Base-by-base conservation (phyloP, 2,113 vertebrate genomes). In the Grammomys dolichurus region DNA sequence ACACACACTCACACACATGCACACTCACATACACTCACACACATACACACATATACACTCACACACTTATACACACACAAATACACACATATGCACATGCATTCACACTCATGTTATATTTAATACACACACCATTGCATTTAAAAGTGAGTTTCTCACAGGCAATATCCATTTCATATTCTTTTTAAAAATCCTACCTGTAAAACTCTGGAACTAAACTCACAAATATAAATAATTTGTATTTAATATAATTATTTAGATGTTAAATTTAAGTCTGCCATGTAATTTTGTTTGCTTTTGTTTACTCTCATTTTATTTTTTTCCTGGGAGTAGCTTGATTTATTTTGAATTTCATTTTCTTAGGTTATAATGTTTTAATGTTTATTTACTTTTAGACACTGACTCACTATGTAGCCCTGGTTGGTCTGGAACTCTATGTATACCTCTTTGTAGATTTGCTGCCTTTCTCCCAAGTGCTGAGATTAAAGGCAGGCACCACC, bases 231-330 rank as follows among this genome's bases (percentile, higher is more conserved):
- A 46, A 80, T 48, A 14, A 80, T 22, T 82, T 76, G 60, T 69
- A 22, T 54, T 81, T 82, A 82, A 69, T 60, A 54, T 48, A 76
- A 58, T 43, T 80, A 36, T 77, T 70, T 89, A 43, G 8, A 76
- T 40, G 2, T 48, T 84, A 87, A 87, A 70, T 24, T 46, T 91
- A 91, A 60, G 26, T 85, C 19, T 92, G 40, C 16, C 16, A 16
- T 60, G 40, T 46, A 10, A 40, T 88, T 75, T 69, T 67, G 48
- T 92, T 91, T 87, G 46, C 60, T 96, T 93, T 56, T 96, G 12
- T 63, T 93, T 90, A 22, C 0, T 58, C 17, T 72, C 36, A 63
- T 72, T 65, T 81, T 31, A 60, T 65, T 72, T 85, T 87, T 87
- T 40, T 70, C 54, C 54, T 75, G 3, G 77, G 58, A 90, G 13